phyloP scores from a whole-genome alignment of 35 echinoderm and acorn worm species.

The Ptychodera flava region DNA sequence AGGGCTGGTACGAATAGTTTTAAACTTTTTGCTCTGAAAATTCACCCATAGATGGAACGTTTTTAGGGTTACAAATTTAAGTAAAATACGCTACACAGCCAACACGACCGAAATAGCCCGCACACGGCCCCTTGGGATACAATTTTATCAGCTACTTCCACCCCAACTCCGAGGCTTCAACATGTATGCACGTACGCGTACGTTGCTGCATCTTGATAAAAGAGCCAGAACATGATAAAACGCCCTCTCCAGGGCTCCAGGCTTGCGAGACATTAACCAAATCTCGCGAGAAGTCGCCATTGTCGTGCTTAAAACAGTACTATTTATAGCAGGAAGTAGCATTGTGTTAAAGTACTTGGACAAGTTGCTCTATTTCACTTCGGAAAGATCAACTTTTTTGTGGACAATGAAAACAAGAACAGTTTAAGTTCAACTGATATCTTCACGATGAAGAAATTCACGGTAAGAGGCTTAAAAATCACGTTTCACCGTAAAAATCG shows the following conservation, averaged over 20 bases:
- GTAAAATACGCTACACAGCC: too few relatives aligned
- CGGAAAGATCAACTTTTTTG: background rate
- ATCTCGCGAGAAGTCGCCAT: background rate
- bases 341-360: background rate
- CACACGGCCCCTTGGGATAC: too few relatives aligned
- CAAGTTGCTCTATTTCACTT: background rate
- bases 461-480: background rate
- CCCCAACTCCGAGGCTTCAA: background rate
- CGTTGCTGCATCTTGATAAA: background rate
- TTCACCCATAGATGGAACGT: too few relatives aligned
- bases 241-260: too few relatives aligned
- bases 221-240: background rate
- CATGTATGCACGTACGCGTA: background rate
- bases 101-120: too few relatives aligned
- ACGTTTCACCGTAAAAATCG: background rate
- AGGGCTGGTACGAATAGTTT: too few relatives aligned
- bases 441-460: background rate
- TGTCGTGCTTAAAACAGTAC: background rate
- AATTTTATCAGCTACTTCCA: background rate
- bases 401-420: background rate
- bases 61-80: too few relatives aligned
- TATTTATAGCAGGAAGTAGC: constrained; percentile 1
- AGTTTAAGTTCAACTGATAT: background rate
- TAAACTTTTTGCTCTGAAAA: too few relatives aligned
- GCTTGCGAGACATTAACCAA: too few relatives aligned